phyloP scores from a whole-genome alignment of 2,113 vertebrate species.

The Gavia stellata region DNA sequence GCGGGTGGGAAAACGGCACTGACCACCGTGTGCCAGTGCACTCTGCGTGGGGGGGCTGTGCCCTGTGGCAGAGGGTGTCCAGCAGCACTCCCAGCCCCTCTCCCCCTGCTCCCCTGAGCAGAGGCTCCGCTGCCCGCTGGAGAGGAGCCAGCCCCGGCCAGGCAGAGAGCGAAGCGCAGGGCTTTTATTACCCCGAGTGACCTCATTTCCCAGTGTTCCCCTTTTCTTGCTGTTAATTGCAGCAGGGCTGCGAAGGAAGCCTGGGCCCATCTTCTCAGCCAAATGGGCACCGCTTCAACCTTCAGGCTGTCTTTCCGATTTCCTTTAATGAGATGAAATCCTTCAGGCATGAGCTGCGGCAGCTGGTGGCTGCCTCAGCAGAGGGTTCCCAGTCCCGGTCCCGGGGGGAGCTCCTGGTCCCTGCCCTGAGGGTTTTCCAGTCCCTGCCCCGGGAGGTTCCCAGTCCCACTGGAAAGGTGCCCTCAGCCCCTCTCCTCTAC shows the following conservation, averaged over 20 bases:
- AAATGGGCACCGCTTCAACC: slow-evolving; percentile 12
- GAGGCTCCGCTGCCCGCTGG: background rate
- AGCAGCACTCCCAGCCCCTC: background rate
- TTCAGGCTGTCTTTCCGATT: background rate
- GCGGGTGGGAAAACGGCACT: background rate
- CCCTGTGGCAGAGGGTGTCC: background rate
- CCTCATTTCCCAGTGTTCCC: slow-evolving; percentile 42
- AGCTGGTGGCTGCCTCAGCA: background rate
- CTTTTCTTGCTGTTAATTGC: slow-evolving; percentile 6
- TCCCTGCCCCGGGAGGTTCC: background rate
- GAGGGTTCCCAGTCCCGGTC: background rate
- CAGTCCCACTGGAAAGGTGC: background rate
- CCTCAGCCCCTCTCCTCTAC: background rate
- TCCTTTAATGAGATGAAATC: slow-evolving; percentile 25
- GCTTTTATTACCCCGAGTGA: slow-evolving; percentile 32
- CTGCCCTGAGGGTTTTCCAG: background rate
- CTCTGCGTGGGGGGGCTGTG: background rate
- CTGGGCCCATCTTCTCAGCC: background rate
- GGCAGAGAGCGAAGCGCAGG: background rate
- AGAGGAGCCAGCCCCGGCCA: background rate
- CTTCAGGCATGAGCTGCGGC: background rate
- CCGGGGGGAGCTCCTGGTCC: background rate
- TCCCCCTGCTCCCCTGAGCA: background rate
- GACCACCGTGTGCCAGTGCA: accelerated
- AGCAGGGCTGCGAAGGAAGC: background rate